Evolutionary conservation across 2,797 vertebrate species (phyloP).

Genomic region (Sebastes cheni): DNA sequence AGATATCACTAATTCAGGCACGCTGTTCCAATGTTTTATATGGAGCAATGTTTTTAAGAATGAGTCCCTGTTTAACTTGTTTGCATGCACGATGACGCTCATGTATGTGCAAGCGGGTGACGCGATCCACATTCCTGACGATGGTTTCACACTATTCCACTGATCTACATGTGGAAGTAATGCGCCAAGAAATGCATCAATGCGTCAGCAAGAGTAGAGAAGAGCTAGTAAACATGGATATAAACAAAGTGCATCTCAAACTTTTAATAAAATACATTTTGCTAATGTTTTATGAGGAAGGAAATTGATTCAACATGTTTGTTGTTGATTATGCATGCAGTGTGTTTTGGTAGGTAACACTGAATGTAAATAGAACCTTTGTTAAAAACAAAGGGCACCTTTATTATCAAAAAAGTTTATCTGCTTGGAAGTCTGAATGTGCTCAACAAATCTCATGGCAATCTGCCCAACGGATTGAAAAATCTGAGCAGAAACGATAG

Average conservation of each 20-base stretch:
- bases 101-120: neutral
- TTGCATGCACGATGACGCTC: neutral
- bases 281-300: neutral
- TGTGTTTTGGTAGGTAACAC: neutral
- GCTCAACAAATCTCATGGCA: neutral
- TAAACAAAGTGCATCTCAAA: neutral
- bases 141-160: neutral
- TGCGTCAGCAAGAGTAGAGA: neutral
- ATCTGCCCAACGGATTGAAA: neutral
- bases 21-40: neutral
- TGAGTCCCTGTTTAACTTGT: neutral
- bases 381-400: neutral
- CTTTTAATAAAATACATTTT: neutral
- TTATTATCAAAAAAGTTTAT: neutral
- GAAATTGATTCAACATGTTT: neutral
- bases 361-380: neutral
- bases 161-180: neutral
- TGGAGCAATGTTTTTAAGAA: neutral
- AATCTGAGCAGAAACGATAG: neutral
- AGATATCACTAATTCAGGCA: neutral
- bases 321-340: neutral
- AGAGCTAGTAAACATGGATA: neutral
- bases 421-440: neutral
- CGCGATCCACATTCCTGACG: neutral
- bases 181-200: neutral